A percentile compares a stretch with the other conserved stretches of the same genome.
These are phyloP conservation scores for Aleiodes testaceus DNA, from an alignment of 2,888 invertebrate species.

Conservation along the genomic window DNA sequence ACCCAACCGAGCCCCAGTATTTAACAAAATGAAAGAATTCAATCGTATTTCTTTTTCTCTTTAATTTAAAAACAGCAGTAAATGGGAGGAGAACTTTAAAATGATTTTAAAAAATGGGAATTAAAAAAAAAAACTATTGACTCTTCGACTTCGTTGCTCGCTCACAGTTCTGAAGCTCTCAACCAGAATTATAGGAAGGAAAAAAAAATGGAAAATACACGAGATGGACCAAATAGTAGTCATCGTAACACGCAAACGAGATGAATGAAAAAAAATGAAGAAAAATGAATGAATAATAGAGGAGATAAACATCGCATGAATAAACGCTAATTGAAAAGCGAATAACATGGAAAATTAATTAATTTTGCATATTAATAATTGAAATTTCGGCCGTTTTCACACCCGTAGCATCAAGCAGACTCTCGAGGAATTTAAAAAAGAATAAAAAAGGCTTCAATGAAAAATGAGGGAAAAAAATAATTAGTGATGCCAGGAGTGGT, in stretches of 20 bases:
- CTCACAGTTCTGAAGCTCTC: conserved; percentile 57
- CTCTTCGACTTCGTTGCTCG: conserved; percentile 60
- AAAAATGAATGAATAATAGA: conserved; percentile 36
- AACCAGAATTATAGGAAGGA: conserved; percentile 44
- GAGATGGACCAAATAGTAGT: conserved; percentile 52
- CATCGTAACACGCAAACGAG: conserved; percentile 48
- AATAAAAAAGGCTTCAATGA: conserved; percentile 2
- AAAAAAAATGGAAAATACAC: conserved; percentile 39
- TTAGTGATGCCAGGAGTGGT: conserved; percentile 46
- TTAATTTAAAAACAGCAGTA: conserved; percentile 4
- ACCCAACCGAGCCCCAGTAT: conserved; percentile 27
- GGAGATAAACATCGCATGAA: conserved; percentile 31
- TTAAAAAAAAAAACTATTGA: conserved; percentile 38
- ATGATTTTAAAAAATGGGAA: conserved; percentile 10
- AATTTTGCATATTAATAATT: conserved; percentile 20
- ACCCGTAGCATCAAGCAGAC: conserved; percentile 35
- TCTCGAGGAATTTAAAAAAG: neutral
- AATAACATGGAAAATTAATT: conserved; percentile 34
- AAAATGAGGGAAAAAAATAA: neutral
- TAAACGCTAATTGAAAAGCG: conserved; percentile 23
- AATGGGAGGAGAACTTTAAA: conserved; percentile 32
- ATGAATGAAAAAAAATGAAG: conserved; percentile 35
- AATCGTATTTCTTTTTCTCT: conserved; percentile 25
- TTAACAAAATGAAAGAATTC: neutral
- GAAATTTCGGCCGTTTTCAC: conserved; percentile 47